Evolutionary conservation across 2,888 invertebrate species (phyloP).

Genomic region (Orthosia gothica): DNA sequence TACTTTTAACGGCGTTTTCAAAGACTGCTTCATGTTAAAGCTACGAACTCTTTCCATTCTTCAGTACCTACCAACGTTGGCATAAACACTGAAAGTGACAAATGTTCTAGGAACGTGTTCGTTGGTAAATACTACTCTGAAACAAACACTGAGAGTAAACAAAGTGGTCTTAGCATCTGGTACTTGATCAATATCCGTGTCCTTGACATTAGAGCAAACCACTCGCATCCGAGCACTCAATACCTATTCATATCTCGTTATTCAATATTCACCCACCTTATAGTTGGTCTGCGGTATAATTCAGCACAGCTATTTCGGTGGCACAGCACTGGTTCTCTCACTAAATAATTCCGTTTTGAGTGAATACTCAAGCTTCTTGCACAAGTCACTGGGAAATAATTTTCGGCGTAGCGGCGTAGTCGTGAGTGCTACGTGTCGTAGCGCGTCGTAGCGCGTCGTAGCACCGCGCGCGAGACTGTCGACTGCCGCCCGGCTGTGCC

Average conservation of each 20-base stretch:
- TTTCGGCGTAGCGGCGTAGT: conserved; percentile 81
- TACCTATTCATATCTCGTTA: conserved; percentile 78
- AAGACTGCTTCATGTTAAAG: conserved; percentile 56
- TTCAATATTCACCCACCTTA: conserved; percentile 85
- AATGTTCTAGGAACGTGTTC: conserved; percentile 30
- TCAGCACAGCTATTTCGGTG: conserved; percentile 67
- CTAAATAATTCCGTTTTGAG: conserved; percentile 73
- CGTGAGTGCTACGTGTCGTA: conserved; percentile 81
- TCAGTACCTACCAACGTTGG: conserved; percentile 24
- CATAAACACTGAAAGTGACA: conserved; percentile 30
- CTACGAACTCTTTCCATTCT: conserved; percentile 13
- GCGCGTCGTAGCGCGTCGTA: conserved; percentile 84
- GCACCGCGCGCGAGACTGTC: conserved; percentile 83
- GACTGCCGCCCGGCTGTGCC: conserved; percentile 84
- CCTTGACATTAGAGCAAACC: conserved; percentile 87
- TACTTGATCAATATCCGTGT: conserved; percentile 87
- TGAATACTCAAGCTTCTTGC: conserved; percentile 72
- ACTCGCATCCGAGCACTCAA: conserved; percentile 73
- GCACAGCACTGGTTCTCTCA: conserved; percentile 75
- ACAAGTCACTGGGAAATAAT: conserved; percentile 77
- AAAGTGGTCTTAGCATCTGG: conserved; percentile 66
- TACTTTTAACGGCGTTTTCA: conserved; percentile 73
- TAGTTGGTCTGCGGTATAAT: conserved; percentile 56
- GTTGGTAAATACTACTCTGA: conserved; percentile 52
- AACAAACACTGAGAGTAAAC: conserved; percentile 62